These are phyloP conservation scores for Melitaea cinxia DNA, from an alignment of 1,140 invertebrate genomes.

Conservation along the genomic window DNA sequence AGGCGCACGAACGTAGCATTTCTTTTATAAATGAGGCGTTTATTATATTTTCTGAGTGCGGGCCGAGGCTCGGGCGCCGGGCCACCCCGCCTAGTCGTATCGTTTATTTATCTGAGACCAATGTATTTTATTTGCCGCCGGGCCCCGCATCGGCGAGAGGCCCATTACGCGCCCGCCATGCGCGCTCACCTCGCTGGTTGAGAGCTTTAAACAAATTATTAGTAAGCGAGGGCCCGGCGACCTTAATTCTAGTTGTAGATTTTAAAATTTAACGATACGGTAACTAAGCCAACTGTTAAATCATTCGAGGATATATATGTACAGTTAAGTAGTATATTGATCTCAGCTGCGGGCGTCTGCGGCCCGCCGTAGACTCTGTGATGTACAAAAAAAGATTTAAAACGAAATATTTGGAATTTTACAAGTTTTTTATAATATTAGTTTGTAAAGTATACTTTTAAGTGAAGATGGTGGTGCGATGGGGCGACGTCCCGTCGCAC, in stretches of 20 bases:
- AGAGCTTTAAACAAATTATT: constrained; percentile 73
- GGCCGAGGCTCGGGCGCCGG: constrained; percentile 56
- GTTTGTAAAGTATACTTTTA: constrained; percentile 78
- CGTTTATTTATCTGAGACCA: constrained; percentile 79
- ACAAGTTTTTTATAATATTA: constrained; percentile 81
- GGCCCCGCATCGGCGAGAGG: constrained; percentile 50
- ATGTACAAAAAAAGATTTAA: constrained; percentile 77
- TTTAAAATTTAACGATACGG: constrained; percentile 72
- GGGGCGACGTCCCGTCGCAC: constrained; percentile 43
- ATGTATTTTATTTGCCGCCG: constrained; percentile 74
- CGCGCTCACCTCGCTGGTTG: constrained; percentile 48
- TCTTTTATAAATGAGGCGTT: constrained; percentile 71
- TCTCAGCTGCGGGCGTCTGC: constrained; percentile 73
- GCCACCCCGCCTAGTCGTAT: constrained; percentile 66
- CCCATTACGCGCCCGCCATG: constrained; percentile 26
- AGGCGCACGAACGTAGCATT: constrained; percentile 63
- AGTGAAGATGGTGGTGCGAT: constrained; percentile 69
- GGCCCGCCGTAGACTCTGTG: constrained; percentile 68
- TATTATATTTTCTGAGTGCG: constrained; percentile 60
- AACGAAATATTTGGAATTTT: constrained; percentile 77
- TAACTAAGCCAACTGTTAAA: constrained; percentile 61
- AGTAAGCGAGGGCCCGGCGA: constrained; percentile 49
- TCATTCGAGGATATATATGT: constrained; percentile 73
- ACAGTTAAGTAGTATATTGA: constrained; percentile 71
- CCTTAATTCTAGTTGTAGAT: constrained; percentile 72